phyloP scores from a whole-genome alignment of 1,140 invertebrate species.

The Musca vetustissima region DNA sequence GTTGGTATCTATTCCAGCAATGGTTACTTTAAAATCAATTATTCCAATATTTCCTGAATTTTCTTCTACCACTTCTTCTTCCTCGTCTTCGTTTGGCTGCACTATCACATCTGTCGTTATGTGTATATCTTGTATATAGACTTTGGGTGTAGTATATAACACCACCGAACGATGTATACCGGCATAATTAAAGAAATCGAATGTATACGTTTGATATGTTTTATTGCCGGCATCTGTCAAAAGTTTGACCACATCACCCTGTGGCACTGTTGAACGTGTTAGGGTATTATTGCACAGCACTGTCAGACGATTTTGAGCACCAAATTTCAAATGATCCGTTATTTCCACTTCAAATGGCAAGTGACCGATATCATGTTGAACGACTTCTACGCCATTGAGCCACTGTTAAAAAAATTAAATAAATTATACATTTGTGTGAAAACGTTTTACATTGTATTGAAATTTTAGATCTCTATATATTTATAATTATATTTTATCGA shows the following conservation, averaged over 20 bases:
- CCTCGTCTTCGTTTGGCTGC: conserved; percentile 28
- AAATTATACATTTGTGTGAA: too few relatives aligned
- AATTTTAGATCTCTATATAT: too few relatives aligned
- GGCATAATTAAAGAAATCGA: conserved; percentile 98
- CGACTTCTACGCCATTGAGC: conserved; percentile 79
- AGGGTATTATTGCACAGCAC: conserved; percentile 94
- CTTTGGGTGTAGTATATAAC: conserved; percentile 80
- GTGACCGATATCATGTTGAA: conserved; percentile 89
- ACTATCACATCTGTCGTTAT: conserved; percentile 66
- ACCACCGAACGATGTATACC: conserved; percentile 91
- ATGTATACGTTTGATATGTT: conserved; percentile 80
- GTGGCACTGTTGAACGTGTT: conserved; percentile 75
- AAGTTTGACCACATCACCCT: conserved; percentile 66
- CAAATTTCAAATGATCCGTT: conserved; percentile 66
- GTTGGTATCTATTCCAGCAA: conserved; percentile 19
- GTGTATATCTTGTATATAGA: conserved; percentile 81
- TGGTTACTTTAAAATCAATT: conserved; percentile 40
- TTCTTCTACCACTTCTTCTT: too few relatives aligned
- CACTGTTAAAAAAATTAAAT: too few relatives aligned
- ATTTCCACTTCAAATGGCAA: conserved; percentile 90
- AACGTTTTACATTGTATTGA: too few relatives aligned
- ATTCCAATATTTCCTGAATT: conserved; percentile 49
- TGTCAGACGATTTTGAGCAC: conserved; percentile 76
- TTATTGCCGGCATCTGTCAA: conserved; percentile 65
- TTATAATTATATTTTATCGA: too few relatives aligned